A percentile compares a stretch with the other conserved stretches of the same genome.
Conservation (phyloP, 2,888 invertebrate genomes). For the Himalopsyche japonica region DNA sequence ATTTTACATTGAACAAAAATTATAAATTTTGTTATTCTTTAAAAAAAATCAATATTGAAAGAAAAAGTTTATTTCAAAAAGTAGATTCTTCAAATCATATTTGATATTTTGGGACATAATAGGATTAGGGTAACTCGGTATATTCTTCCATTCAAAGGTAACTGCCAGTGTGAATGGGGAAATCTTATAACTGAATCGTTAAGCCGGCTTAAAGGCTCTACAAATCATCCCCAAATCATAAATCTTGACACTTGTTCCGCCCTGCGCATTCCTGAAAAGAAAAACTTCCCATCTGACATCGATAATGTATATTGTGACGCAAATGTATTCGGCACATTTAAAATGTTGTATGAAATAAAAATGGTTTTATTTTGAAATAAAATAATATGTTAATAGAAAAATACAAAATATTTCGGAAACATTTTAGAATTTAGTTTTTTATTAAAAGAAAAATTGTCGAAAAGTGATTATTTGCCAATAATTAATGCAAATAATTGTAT, state of each 20-base stretch:
- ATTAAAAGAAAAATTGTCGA: too few relatives aligned
- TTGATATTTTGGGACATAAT: not conserved
- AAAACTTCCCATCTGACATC: not conserved
- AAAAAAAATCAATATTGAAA: too few relatives aligned
- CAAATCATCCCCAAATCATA: not conserved
- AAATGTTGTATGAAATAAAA: too few relatives aligned
- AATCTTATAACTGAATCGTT: not conserved
- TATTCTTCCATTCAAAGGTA: not conserved
- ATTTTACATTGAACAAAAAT: too few relatives aligned
- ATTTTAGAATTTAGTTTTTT: too few relatives aligned
- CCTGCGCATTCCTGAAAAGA: not conserved
- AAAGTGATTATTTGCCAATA: too few relatives aligned
- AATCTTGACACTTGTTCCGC: not conserved
- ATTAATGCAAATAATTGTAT: too few relatives aligned
- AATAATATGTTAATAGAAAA: too few relatives aligned
- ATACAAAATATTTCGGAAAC: too few relatives aligned
- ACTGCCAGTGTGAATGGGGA: not conserved
- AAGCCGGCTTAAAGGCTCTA: not conserved
- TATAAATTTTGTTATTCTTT: too few relatives aligned
- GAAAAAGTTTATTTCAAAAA: too few relatives aligned
- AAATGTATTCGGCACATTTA: not conserved
- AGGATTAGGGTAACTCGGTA: not conserved
- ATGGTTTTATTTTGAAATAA: too few relatives aligned
- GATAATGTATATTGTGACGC: not conserved
- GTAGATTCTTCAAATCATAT: not conserved